These are phyloP conservation scores for Argya squamiceps DNA, from an alignment of 2,797 vertebrate species.

Conservation along the genomic window DNA sequence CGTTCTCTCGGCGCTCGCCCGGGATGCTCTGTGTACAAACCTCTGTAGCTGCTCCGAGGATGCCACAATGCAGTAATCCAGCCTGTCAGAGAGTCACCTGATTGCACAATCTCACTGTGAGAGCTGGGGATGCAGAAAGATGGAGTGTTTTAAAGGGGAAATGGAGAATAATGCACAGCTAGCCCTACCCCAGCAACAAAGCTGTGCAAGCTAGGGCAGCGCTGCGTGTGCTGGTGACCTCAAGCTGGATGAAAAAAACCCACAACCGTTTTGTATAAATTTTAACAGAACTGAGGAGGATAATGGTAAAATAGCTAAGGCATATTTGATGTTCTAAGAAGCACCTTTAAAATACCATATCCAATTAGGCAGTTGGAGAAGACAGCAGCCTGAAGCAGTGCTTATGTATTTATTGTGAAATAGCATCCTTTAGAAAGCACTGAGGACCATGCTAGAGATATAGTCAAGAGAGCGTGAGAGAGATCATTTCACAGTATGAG, in stretches of 20 bases:
- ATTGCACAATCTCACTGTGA: slow-evolving; percentile 8
- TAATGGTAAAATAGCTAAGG: neutral
- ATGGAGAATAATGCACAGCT: neutral
- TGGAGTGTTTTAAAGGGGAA: slow-evolving; percentile 66
- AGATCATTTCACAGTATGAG: slow-evolving; percentile 35
- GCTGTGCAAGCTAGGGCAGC: neutral
- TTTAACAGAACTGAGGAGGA: neutral
- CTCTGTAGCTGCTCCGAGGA: neutral
- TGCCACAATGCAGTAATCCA: slow-evolving; percentile 58
- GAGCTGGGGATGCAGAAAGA: slow-evolving; percentile 15
- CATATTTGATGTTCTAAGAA: neutral
- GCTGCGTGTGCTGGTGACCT: neutral
- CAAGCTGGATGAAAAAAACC: neutral
- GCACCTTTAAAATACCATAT: neutral
- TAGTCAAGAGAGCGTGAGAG: neutral
- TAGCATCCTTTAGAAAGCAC: neutral
- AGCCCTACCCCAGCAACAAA: neutral
- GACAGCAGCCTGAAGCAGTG: neutral
- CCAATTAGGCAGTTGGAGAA: neutral
- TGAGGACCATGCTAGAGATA: neutral
- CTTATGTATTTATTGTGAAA: slow-evolving; percentile 21
- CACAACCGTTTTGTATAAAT: neutral
- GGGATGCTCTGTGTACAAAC: neutral
- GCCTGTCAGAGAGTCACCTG: slow-evolving; percentile 52
- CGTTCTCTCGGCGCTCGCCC: accelerated